Percentiles rank a stretch among this genome's conserved stretches.
Conservation (phyloP, 2,888 invertebrate genomes). For the Cyclophora albipunctata region DNA sequence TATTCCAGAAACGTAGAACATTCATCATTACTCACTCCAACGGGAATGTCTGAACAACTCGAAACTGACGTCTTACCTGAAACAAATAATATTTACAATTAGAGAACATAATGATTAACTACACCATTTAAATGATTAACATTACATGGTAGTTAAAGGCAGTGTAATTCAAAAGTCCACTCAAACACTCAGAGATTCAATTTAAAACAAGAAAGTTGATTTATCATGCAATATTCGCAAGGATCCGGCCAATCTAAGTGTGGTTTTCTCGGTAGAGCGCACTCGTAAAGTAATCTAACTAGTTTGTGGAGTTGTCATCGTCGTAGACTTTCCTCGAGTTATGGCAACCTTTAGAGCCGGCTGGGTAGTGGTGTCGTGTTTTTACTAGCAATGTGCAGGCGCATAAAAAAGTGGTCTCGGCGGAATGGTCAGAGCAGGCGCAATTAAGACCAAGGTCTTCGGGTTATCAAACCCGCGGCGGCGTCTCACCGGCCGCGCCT, state of each 20-base stretch:
- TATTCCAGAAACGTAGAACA: not conserved
- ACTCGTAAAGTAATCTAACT: conserved; percentile 43
- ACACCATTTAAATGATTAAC: no score
- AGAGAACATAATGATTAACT: not conserved
- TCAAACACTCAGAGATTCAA: no score
- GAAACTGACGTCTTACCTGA: conserved; percentile 37
- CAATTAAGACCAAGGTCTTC: conserved; percentile 76
- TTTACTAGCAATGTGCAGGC: conserved; percentile 73
- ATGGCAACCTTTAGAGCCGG: conserved; percentile 51
- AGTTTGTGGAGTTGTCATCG: conserved; percentile 40
- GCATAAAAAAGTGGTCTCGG: conserved; percentile 70
- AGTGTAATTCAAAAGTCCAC: no score
- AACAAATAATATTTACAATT: conserved; percentile 29
- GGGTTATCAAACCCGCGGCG: conserved; percentile 74
- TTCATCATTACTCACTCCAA: no score
- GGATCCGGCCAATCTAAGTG: conserved; percentile 39
- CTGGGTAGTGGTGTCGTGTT: conserved; percentile 61
- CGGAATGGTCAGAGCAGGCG: conserved; percentile 70
- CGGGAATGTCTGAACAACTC: not conserved
- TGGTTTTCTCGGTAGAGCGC: conserved; percentile 60
- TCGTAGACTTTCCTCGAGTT: conserved; percentile 44
- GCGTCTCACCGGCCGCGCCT: conserved; percentile 60
- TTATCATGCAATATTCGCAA: conserved; percentile 47
- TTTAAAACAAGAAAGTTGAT: conserved; percentile 39
- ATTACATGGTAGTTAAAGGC: no score